These are phyloP conservation scores for Petromus typicus DNA, from an alignment of 2,113 vertebrate genomes.

Conservation along the genomic window DNA sequence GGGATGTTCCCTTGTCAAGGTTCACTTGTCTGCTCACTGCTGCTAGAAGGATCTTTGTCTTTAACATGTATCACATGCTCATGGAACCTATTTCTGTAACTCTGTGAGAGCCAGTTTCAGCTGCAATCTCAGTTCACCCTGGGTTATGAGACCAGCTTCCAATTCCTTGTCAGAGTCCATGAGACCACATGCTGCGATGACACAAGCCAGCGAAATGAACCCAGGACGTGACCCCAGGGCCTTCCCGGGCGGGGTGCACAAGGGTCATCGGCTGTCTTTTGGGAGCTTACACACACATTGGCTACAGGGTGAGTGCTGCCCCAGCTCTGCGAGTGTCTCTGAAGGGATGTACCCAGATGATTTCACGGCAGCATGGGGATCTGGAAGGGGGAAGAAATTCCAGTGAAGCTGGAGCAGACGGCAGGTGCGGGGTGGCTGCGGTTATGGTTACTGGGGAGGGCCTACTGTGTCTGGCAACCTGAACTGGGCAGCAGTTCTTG, in stretches of 20 bases:
- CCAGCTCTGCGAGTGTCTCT: not conserved
- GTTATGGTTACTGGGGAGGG: not conserved
- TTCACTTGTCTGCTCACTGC: not conserved
- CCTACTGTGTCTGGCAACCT: conserved; percentile 95
- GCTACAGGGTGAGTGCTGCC: not conserved
- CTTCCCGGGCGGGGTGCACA: not conserved
- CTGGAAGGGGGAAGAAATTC: not conserved
- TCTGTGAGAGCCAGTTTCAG: conserved; percentile 58
- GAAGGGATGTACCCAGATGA: not conserved
- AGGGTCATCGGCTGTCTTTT: not conserved
- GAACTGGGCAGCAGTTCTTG: conserved; percentile 95
- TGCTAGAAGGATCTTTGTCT: conserved; percentile 51
- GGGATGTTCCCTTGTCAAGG: not conserved
- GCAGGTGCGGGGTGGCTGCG: not conserved
- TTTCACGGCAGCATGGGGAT: not conserved
- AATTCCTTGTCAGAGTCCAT: conserved; percentile 39
- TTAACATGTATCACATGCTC: conserved; percentile 50
- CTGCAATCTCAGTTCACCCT: conserved; percentile 63
- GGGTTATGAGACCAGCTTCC: conserved; percentile 56
- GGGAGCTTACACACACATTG: not conserved
- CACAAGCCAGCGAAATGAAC: conserved; percentile 2
- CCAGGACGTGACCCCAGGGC: not conserved
- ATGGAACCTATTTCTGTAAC: conserved; percentile 48
- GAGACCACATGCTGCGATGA: conserved; percentile 60
- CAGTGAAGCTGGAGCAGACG: not conserved